Base-by-base conservation (phyloP, 30 jellyfish, hydroid and myxozoan species). In the Turritopsis rubra region DNA sequence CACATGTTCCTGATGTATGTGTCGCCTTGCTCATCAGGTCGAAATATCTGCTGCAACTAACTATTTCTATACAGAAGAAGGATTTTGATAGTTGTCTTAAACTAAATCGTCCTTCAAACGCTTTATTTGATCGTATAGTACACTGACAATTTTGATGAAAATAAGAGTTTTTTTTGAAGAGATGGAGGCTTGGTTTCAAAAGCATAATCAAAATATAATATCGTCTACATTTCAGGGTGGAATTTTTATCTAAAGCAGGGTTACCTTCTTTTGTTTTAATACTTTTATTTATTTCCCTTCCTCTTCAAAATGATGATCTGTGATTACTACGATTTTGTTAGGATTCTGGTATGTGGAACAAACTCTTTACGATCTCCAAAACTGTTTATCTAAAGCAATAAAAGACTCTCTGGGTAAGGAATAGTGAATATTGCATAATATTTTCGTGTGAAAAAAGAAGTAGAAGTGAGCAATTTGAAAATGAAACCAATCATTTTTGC, bases 381-480 rank as follows among this genome's bases (percentile, higher is more conserved):
- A 52, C 26, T 30, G 89, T 75, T 90, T 90, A 28, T 92, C 86
- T 13, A 66, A 86, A 41, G 96, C 91, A n/a, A 90, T 96, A 25
- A 88, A 75, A 79, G 80, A 75, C 17, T 86, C 96, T 16, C 81
- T 90, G 7, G 97, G 88, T 52, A 76, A 22, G 66, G 16, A 3
- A 26, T 16, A 18, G 20, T 41, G 13, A 3, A 41, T 72, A 5
- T 41, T 41, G 5, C 60, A 41, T 41, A 13, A 13, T 13, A 3
- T 41, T 41, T 13, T 41, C 60, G 5, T 5, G 60, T 3, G 60
- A 41, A 41, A 41, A 41, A 41, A 13, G 5, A 41, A 41, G 9
- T 41, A 41, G 13, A 13, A 41, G 60, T 41, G 13, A 41, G 13
- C 13, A 41, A 3, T 41, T 41, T 3, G 60, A 13, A 41, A 41